These are phyloP conservation scores for Gadus macrocephalus DNA, from an alignment of 2,113 vertebrate species.

Conservation along the genomic window DNA sequence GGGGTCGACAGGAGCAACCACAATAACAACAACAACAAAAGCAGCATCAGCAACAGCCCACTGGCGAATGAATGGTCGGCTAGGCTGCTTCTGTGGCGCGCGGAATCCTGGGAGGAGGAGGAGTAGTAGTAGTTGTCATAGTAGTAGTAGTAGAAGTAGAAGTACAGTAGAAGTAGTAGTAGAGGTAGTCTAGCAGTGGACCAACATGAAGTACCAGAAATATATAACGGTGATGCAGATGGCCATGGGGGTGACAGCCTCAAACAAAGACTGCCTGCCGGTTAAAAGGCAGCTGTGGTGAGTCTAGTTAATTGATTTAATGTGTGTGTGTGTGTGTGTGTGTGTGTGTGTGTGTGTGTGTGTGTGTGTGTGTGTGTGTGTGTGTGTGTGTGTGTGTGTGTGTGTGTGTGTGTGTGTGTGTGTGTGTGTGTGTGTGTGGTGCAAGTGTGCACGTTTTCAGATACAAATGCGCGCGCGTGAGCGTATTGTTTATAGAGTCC, in stretches of 20 bases:
- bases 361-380: too few species aligned
- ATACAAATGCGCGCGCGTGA: too few species aligned
- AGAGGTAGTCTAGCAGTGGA: conserved; percentile 58
- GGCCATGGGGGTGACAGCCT: conserved; percentile 97
- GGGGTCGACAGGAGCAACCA: conserved; percentile 61
- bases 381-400: too few species aligned
- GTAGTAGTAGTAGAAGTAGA: conserved; percentile 35
- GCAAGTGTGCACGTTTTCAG: too few species aligned
- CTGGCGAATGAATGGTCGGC: conserved; percentile 74
- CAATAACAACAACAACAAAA: too few species aligned
- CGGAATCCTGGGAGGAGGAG: conserved; percentile 56
- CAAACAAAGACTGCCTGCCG: conserved; percentile 94
- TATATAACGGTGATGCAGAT: conserved; percentile 99
- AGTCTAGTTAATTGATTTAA: conserved; percentile 54
- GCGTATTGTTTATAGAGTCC: too few species aligned
- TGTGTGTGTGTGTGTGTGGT: too few species aligned
- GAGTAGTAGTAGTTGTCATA: conserved; percentile 36
- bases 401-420: too few species aligned
- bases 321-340: conserved; percentile 31
- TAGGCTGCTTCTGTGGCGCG: conserved; percentile 79
- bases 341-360: not conserved
- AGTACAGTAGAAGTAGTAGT: not conserved
- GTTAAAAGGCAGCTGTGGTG: conserved; percentile 92
- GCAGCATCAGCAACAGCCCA: too few species aligned
- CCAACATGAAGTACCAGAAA: conserved; percentile 95